A percentile compares a stretch with the other conserved stretches of the same genome.
Conservation (phyloP, 2,888 invertebrate species). For the Reticulitermes lucifugus region DNA sequence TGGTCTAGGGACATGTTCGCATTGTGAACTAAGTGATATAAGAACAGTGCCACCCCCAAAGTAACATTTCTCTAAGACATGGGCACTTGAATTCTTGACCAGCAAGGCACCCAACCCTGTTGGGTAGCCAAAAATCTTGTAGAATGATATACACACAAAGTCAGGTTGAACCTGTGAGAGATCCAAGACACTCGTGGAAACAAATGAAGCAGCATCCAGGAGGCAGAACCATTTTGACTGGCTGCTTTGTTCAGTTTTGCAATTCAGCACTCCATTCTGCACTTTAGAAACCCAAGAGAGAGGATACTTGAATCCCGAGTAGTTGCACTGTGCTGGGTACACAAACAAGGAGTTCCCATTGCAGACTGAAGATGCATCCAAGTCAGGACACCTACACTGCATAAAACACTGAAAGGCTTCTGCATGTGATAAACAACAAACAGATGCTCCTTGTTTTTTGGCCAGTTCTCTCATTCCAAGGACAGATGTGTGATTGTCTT, state of each 20-base stretch:
- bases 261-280: slow-evolving; percentile 68
- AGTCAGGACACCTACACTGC: not conserved
- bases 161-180: slow-evolving; percentile 80
- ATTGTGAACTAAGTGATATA: slow-evolving; percentile 78
- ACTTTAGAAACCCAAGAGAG: slow-evolving; percentile 76
- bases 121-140: slow-evolving; percentile 97
- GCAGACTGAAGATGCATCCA: not conserved
- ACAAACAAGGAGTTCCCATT: slow-evolving; percentile 75
- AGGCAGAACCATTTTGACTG: slow-evolving; percentile 76
- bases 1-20: slow-evolving; percentile 77
- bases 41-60: slow-evolving; percentile 97
- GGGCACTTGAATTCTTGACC: slow-evolving; percentile 74
- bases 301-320: slow-evolving; percentile 92
- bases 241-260: not conserved
- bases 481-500: slow-evolving; percentile 96
- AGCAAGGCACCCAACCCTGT: slow-evolving; percentile 93
- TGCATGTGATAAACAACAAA: slow-evolving; percentile 70
- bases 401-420: slow-evolving; percentile 66
- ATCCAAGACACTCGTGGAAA: slow-evolving; percentile 82
- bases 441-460: slow-evolving; percentile 66
- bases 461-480: slow-evolving; percentile 90
- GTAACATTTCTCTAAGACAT: slow-evolving; percentile 77
- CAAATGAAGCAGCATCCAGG: slow-evolving; percentile 89
- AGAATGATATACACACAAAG: slow-evolving; percentile 93
- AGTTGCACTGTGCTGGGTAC: slow-evolving; percentile 95